Base-by-base conservation (phyloP, 2,888 invertebrate species). In the Ametastegia equiseti region DNA sequence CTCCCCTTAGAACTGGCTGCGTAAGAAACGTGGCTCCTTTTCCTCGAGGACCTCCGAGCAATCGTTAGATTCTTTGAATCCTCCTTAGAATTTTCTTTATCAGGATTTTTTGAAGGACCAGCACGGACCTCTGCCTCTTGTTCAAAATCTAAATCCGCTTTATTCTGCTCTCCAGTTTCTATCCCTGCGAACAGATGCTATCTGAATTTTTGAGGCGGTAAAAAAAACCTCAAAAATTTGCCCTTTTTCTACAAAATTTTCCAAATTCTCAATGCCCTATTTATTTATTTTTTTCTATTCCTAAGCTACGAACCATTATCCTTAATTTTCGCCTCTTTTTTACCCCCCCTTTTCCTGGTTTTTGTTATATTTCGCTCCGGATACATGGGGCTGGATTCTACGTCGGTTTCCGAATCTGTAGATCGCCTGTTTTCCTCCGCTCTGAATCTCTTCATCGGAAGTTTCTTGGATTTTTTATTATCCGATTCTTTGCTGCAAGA, bases 11-110 rank as follows among this genome's bases (percentile, higher is more conserved):
- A 30, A 42, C 27, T 27, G 2, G 33, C 27, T n/a, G 83, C 23
- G 19, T 67, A 67, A 1, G 63, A 36, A 19, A 84, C 81, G 36
- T 81, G 84, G 63, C 84, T 86, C 45, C 85, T 83, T 80, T 86
- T 85, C 47, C 85, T 84, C 2, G 84, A 73, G 30, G 86, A 85
- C 9, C 85, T 83, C 19, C 81, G 65, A 6, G 30, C 30, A 2
- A 67, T 67, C 13, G 27, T 45, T 7, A n/a, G 5, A 2, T 6
- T n/a, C 65, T 2, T 6, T 19, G 3, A 7, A 23, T n/a, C 39
- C 11, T 67, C 39, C 6, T 67, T 19, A 7, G 67, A 67, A 67
- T 67, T 67, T 42, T 60, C 60, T 60, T 60, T 60, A 60, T 5
- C 42, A 6, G 5, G 42, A 42, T 42, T 6, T 42, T 42, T 42